Conservation (phyloP, 2,888 invertebrate genomes). For the Tortricodes alternella region DNA sequence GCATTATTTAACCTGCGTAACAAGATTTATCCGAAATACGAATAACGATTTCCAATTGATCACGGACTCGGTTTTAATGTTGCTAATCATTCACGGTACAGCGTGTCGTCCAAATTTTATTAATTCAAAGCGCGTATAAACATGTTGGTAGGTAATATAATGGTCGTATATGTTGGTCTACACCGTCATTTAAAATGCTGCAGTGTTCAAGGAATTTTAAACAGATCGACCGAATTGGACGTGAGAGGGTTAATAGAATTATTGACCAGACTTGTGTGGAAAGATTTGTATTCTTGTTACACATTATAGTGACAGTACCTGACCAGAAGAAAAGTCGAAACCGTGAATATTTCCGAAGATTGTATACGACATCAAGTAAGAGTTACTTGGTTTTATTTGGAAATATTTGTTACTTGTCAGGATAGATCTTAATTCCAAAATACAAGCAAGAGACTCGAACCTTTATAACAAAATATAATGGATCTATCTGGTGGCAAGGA, state of each 20-base stretch:
- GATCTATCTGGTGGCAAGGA: too few relatives aligned
- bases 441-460: too few relatives aligned
- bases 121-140: conserved; percentile 23
- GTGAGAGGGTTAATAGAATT: conserved; percentile 59
- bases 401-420: too few relatives aligned
- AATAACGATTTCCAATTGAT: conserved; percentile 18
- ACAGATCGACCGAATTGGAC: conserved; percentile 60
- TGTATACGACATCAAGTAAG: too few relatives aligned
- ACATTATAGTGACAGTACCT: background rate
- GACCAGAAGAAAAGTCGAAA: background rate
- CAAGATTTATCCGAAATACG: conserved; percentile 2
- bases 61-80: conserved; percentile 9
- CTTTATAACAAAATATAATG: too few relatives aligned
- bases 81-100: conserved; percentile 20
- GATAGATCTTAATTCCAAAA: too few relatives aligned
- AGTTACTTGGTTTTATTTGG: too few relatives aligned
- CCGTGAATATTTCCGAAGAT: too few relatives aligned
- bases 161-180: conserved; percentile 16
- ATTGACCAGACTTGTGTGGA: conserved; percentile 31
- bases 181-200: conserved; percentile 72
- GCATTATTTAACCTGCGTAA: conserved; percentile 3
- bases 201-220: conserved; percentile 70
- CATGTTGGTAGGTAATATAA: conserved; percentile 10
- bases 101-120: conserved; percentile 15
- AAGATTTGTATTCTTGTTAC: background rate